phyloP scores from a whole-genome alignment of 2,113 vertebrate species.

The Pseudolaguvia tuberculata region DNA sequence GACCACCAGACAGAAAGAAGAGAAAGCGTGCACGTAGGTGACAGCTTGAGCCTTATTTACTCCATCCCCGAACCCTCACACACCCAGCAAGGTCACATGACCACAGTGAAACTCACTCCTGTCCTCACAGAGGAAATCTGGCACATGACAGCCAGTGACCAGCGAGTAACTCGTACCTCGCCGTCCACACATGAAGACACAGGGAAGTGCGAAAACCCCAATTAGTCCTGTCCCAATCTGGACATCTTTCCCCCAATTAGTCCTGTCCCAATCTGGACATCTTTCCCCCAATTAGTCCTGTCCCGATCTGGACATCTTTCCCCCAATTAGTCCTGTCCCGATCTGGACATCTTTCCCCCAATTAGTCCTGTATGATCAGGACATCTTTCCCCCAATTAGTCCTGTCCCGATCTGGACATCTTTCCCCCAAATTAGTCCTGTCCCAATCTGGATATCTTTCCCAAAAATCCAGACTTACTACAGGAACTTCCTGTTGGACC shows the following conservation, averaged over 20 bases:
- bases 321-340: too few relatives aligned
- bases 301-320: too few relatives aligned
- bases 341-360: neutral
- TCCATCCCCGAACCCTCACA: conserved; percentile 54
- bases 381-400: neutral
- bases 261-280: too few relatives aligned
- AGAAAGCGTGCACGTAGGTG: neutral
- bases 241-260: neutral
- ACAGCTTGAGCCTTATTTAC: conserved; percentile 55
- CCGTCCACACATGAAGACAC: neutral
- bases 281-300: too few relatives aligned
- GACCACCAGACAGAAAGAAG: neutral
- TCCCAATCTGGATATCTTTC: too few relatives aligned
- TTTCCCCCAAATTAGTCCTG: too few relatives aligned
- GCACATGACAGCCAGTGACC: conserved; percentile 20
- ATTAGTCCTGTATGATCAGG: neutral
- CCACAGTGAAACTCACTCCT: conserved; percentile 42
- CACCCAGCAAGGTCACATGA: conserved; percentile 61
- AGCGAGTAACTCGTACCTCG: conserved; percentile 10
- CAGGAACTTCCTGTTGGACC: neutral
- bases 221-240: neutral
- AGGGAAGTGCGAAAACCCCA: neutral
- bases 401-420: too few relatives aligned
- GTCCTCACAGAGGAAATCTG: conserved; percentile 43
- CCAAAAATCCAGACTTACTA: neutral